Percentiles rank a stretch among this genome's conserved stretches.
Conservation (phyloP, 1,140 invertebrate species). For the Pogonomyrmex californicus region DNA sequence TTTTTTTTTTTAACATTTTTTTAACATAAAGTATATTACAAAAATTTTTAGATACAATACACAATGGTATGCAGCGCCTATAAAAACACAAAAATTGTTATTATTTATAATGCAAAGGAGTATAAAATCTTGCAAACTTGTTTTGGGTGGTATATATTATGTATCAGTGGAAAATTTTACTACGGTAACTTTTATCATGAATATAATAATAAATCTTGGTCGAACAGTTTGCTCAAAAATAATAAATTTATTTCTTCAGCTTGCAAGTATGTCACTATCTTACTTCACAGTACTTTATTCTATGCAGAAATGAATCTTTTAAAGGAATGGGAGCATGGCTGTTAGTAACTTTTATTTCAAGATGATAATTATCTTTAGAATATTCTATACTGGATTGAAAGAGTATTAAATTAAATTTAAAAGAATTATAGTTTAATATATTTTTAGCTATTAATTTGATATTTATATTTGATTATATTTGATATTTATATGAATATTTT, state of each 20-base stretch:
- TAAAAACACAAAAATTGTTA: slow-evolving; percentile 42
- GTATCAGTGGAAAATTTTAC: slow-evolving; percentile 63
- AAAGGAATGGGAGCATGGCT: not conserved
- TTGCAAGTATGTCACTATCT: slow-evolving; percentile 48
- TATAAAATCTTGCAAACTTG: slow-evolving; percentile 33
- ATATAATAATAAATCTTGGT: slow-evolving; percentile 16
- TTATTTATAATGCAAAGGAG: slow-evolving; percentile 39
- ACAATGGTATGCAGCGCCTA: slow-evolving; percentile 13
- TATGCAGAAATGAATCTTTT: slow-evolving; percentile 45
- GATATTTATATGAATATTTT: no score
- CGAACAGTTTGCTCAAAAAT: not conserved
- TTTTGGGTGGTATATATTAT: slow-evolving; percentile 1
- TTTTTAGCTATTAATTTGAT: not conserved
- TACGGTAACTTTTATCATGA: slow-evolving; percentile 43
- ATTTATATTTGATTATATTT: no score
- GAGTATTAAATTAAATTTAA: not conserved
- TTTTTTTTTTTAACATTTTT: not conserved
- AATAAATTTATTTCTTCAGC: slow-evolving; percentile 56
- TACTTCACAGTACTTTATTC: slow-evolving; percentile 59
- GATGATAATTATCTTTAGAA: not conserved
- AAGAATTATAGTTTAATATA: not conserved
- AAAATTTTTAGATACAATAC: slow-evolving; percentile 40
- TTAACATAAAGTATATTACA: not conserved
- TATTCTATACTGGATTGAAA: not conserved
- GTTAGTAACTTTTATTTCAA: not conserved